These are phyloP conservation scores for Micronycteris hirsuta DNA, from an alignment of 2,113 vertebrate genomes.

Conservation along the genomic window DNA sequence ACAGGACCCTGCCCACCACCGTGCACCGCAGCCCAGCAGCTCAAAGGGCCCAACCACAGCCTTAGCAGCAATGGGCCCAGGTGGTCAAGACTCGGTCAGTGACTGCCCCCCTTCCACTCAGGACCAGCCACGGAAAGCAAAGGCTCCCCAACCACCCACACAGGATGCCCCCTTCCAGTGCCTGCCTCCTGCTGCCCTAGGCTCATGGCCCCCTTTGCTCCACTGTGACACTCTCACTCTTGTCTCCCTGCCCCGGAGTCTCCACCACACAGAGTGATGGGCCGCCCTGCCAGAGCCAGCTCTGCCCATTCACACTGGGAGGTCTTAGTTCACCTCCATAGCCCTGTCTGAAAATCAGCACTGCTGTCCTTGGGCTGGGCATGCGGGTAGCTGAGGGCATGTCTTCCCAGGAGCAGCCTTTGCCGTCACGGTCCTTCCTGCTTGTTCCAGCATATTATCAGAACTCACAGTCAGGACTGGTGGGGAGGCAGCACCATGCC, in stretches of 20 bases:
- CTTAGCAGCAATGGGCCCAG: not conserved
- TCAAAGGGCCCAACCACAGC: not conserved
- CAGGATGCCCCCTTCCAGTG: too few species aligned
- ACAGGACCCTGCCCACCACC: accelerated
- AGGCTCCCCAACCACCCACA: not conserved
- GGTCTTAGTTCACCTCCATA: not conserved
- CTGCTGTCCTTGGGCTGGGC: not conserved
- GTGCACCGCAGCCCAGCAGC: not conserved
- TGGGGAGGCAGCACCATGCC: accelerated
- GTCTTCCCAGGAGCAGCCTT: not conserved
- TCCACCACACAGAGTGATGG: not conserved
- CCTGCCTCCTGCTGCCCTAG: not conserved
- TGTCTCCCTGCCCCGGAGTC: too few species aligned
- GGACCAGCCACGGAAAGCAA: not conserved
- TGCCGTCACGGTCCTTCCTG: not conserved
- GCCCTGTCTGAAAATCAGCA: too few species aligned
- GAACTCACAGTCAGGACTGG: not conserved
- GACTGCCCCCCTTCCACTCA: not conserved
- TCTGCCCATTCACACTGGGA: not conserved
- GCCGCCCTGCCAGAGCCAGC: not conserved
- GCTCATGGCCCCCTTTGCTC: not conserved
- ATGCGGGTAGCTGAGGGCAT: accelerated
- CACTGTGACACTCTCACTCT: not conserved
- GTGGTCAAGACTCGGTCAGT: accelerated
- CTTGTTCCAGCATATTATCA: accelerated